Evolutionary conservation across 1,140 invertebrate species (phyloP).

Genomic region (Drosophila punjabiensis): DNA sequence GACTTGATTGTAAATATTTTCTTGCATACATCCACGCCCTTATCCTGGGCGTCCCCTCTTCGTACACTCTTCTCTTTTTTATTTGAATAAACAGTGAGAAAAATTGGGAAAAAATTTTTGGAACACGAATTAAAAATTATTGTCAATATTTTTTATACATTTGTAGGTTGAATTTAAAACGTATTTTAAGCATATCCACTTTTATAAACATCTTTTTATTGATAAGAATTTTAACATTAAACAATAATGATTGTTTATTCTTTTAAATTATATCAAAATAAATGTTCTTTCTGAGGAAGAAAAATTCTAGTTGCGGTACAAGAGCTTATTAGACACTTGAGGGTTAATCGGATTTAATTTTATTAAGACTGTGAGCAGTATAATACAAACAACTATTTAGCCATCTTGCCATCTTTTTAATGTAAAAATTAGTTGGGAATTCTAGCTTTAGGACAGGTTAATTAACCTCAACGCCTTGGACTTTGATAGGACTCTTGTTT

Average conservation of each 20-base stretch:
- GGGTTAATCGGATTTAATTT: neutral
- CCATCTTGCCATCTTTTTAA: neutral
- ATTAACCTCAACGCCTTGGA: too few relatives aligned
- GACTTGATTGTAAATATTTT: constrained; percentile 84
- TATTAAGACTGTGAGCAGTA: too few relatives aligned
- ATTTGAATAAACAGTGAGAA: constrained; percentile 5
- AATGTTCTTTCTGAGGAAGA: neutral
- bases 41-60: neutral
- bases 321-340: neutral
- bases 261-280: neutral
- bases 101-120: neutral
- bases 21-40: constrained; percentile 47
- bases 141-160: neutral
- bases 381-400: too few relatives aligned
- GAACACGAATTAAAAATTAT: neutral
- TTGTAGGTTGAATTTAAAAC: neutral
- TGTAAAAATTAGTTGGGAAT: neutral
- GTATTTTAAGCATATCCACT: too few relatives aligned
- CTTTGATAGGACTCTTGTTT: too few relatives aligned
- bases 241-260: too few relatives aligned
- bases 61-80: neutral
- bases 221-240: too few relatives aligned
- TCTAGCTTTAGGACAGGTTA: neutral
- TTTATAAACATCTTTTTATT: too few relatives aligned
- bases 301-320: neutral